Percentiles rank a stretch among this genome's conserved stretches.
Conservation (phyloP, 2,797 vertebrate genomes). For the Rhinogobio ventralis region DNA sequence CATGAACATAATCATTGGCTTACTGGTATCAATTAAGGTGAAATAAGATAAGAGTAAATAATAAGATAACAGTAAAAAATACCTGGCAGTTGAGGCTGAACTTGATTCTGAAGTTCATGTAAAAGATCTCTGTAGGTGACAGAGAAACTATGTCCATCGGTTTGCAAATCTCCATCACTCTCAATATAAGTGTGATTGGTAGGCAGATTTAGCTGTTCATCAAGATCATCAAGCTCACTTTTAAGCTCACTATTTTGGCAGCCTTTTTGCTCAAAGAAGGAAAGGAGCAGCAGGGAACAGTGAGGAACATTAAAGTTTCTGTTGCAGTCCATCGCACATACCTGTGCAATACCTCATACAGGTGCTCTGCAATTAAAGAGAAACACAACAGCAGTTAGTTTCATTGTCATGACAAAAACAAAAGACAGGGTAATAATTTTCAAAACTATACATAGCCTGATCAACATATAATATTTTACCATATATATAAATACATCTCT, state of each 20-base stretch:
- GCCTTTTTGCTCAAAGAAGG: conserved; percentile 71
- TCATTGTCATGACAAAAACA: background rate
- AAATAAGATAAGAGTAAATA: background rate
- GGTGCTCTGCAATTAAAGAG: conserved; percentile 8
- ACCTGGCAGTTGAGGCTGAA: conserved; percentile 43
- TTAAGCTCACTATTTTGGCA: conserved; percentile 1
- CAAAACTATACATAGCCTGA: background rate
- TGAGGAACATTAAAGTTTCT: background rate
- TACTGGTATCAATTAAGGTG: background rate
- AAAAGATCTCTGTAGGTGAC: background rate
- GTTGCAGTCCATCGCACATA: conserved; percentile 62
- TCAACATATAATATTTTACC: too few species aligned
- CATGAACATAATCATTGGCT: background rate
- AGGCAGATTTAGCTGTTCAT: background rate
- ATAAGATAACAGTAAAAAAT: background rate
- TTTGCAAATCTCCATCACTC: conserved; percentile 67
- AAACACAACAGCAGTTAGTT: background rate
- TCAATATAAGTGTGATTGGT: conserved; percentile 15
- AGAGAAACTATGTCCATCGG: conserved; percentile 66
- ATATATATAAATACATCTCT: too few species aligned
- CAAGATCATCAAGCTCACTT: conserved; percentile 52
- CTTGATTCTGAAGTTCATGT: conserved; percentile 50
- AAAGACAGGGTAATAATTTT: background rate
- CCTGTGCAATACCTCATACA: background rate
- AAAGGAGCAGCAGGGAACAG: conserved; percentile 64